Evolutionary conservation across 2,888 invertebrate genomes (phyloP).

Genomic region (Pterostichus madidus): DNA sequence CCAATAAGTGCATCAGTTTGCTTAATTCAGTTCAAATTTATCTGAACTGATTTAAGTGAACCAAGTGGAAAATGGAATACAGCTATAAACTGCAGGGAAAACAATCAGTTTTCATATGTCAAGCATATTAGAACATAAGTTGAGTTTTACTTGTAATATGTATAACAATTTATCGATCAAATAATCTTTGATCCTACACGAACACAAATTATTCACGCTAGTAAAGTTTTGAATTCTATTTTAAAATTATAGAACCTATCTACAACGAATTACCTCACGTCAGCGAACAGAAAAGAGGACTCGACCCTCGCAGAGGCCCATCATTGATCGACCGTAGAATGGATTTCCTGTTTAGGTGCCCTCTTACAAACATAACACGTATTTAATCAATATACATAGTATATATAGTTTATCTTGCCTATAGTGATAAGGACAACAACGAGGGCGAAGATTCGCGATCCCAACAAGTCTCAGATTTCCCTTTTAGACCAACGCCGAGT

Average conservation of each 20-base stretch:
- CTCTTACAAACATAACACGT: slow-evolving; percentile 9
- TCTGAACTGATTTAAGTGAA: too few relatives aligned
- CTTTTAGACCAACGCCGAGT: slow-evolving; percentile 84
- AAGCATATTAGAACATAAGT: not conserved
- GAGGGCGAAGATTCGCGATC: not conserved
- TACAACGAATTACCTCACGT: not conserved
- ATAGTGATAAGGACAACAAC: slow-evolving; percentile 25
- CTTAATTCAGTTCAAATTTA: too few relatives aligned
- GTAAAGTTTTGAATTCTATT: not conserved
- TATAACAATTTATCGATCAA: not conserved
- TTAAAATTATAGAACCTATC: slow-evolving; percentile 3
- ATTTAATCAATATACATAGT: slow-evolving; percentile 34
- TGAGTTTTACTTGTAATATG: not conserved
- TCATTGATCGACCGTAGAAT: slow-evolving; percentile 51
- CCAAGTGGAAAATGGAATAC: too few relatives aligned
- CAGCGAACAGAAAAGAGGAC: slow-evolving; percentile 18
- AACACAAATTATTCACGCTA: not conserved
- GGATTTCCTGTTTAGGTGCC: slow-evolving; percentile 59
- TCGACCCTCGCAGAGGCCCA: slow-evolving; percentile 17
- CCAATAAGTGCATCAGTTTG: too few relatives aligned
- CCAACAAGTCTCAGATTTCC: slow-evolving; percentile 76
- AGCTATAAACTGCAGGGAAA: not conserved
- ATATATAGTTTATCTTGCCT: slow-evolving; percentile 56
- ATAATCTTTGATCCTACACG: not conserved
- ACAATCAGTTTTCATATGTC: not conserved